These are phyloP conservation scores for Botrylloides violaceus DNA, from an alignment of 23 tunicate species.

Conservation along the genomic window DNA sequence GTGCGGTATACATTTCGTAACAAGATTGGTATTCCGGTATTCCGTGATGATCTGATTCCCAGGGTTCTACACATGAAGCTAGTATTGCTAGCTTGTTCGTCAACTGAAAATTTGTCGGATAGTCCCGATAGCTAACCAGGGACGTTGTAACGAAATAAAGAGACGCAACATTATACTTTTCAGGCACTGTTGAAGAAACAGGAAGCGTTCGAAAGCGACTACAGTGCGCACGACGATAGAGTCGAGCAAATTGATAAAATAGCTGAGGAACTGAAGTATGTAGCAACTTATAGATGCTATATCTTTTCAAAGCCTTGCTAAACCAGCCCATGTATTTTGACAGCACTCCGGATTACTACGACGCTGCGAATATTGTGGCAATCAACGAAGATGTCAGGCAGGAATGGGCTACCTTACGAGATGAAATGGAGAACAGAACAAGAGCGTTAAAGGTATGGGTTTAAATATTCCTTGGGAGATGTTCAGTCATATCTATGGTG, in stretches of 20 bases:
- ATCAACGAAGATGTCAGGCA: constrained; percentile 52
- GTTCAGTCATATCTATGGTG: too few relatives aligned
- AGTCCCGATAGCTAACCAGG: too few relatives aligned
- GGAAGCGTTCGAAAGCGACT: constrained; percentile 98
- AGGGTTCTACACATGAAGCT: too few relatives aligned
- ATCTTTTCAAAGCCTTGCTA: neutral
- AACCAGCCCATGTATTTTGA: neutral
- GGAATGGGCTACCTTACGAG: constrained; percentile 79
- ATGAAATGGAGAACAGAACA: constrained; percentile 68
- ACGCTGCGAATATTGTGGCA: constrained; percentile 46
- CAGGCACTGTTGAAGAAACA: constrained; percentile 97
- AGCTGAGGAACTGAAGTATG: constrained; percentile 93
- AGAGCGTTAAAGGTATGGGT: constrained; percentile 51
- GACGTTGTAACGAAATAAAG: too few relatives aligned
- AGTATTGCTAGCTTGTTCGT: too few relatives aligned
- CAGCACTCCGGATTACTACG: constrained; percentile 92
- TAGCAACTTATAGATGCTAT: neutral
- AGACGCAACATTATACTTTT: too few relatives aligned
- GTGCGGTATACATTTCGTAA: too few relatives aligned
- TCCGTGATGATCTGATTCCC: too few relatives aligned
- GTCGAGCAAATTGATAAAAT: constrained; percentile 96
- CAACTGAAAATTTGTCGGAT: too few relatives aligned
- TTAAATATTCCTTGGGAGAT: too few relatives aligned
- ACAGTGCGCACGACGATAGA: constrained; percentile 94
- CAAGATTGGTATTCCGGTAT: too few relatives aligned